phyloP scores from a whole-genome alignment of 1,140 invertebrate species.

The Saccostrea echinata region DNA sequence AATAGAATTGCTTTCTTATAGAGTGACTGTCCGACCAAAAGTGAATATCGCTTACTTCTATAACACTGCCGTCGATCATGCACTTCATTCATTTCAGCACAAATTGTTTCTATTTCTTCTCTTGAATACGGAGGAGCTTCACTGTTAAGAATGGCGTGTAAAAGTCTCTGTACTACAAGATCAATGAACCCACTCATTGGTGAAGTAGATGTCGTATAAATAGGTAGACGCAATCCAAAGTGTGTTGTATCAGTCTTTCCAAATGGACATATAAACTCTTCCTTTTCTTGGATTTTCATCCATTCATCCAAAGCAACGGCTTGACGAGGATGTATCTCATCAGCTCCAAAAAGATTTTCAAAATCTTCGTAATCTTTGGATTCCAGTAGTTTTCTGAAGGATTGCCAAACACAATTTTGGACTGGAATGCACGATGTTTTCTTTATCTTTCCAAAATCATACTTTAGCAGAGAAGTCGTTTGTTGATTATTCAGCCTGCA shows the following conservation, averaged over 20 bases:
- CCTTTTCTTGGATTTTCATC: background rate
- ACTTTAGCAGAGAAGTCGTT: too few species aligned
- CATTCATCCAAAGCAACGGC: background rate
- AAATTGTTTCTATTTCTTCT: slow-evolving; percentile 63
- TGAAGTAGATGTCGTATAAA: slow-evolving; percentile 88
- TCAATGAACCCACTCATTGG: slow-evolving; percentile 95
- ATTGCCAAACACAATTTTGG: background rate
- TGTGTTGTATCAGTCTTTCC: background rate
- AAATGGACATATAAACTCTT: background rate
- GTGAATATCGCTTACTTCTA: slow-evolving; percentile 48
- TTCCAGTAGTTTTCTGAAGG: background rate
- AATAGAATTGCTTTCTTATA: slow-evolving; percentile 51
- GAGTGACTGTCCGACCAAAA: slow-evolving; percentile 53
- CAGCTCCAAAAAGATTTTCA: background rate
- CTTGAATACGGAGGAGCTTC: slow-evolving; percentile 53
- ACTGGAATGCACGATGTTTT: background rate
- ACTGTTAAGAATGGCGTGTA: slow-evolving; percentile 83
- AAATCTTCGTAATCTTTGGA: background rate
- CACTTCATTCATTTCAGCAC: slow-evolving; percentile 58
- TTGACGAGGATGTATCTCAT: slow-evolving; percentile 4
- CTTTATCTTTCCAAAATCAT: too few species aligned
- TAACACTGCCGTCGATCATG: slow-evolving; percentile 58
- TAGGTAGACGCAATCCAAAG: background rate
- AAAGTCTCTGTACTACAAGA: slow-evolving; percentile 91
- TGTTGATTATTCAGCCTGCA: too few species aligned